Base-by-base conservation (phyloP, 2,113 vertebrate species). In the Lepus timidus region DNA sequence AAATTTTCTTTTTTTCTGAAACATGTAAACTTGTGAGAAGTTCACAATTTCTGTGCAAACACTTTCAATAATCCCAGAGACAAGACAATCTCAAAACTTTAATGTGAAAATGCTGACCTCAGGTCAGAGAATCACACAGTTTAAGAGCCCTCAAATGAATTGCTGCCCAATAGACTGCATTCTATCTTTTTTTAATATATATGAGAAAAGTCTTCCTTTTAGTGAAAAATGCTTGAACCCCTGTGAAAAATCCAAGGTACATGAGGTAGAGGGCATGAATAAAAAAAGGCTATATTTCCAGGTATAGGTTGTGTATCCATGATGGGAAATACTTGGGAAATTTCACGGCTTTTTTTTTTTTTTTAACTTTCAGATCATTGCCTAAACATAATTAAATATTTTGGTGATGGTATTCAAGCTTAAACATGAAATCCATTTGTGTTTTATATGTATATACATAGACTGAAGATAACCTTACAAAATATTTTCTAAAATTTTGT, bases 1-100 rank as follows among this genome's bases (percentile, higher is more conserved):
- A 88, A 79, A 80, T 64, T 27, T 39, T 51, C 14, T n/a, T 36
- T 44, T 83, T 86, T 73, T 85, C 5, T 88, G 25, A 64, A 95
- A 94, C 70, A 49, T 33, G 91, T 0, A 78, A 22, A 25, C 4
- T 68, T 55, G 86, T 61, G 7, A 12, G 81, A 79, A 70, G 31
- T 84, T 93, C 13, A 2, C 58, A 70, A n/a, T 44, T 75, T 8
- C 14, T 71, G 1, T 62, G 13, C 44, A 84, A 61, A 52, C 11
- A 73, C 87, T 86, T 87, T 44, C 25, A 78, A 14, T 91, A 83
- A 33, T 88, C 58, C 29, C 11, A 29, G 39, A 73, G 8, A 73
- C 16, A 73, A 86, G 51, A 68, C 3, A 62, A 10, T 31, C 11
- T 82, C 65, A 90, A 33, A 70, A 27, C 61, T 91, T 91, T 58